Conservation (phyloP, 2,113 vertebrate species). For the Geococcyx californianus region DNA sequence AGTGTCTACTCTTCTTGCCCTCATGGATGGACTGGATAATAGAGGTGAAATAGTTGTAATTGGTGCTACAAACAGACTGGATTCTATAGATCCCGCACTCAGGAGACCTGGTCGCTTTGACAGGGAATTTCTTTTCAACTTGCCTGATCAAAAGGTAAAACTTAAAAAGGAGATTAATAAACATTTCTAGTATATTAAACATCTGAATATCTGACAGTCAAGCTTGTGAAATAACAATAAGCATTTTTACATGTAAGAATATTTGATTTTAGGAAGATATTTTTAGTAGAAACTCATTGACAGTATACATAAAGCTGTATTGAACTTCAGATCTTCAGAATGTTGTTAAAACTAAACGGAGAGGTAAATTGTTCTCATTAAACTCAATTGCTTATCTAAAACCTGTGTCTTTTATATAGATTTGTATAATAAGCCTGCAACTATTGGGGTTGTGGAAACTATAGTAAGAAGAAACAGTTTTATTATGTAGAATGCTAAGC, state of each 20-base stretch:
- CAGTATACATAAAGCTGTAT: neutral
- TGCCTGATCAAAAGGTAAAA: constrained; percentile 95
- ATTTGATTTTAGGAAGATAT: neutral
- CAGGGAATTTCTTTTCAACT: constrained; percentile 98
- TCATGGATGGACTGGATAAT: constrained; percentile 99
- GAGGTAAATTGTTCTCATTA: neutral
- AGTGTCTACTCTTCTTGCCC: constrained; percentile 95
- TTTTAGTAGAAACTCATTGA: neutral
- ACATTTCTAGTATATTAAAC: neutral
- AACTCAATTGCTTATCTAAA: neutral
- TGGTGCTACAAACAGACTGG: constrained; percentile 99
- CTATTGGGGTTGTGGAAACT: neutral
- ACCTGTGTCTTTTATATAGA: neutral
- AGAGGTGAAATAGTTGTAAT: constrained; percentile 99
- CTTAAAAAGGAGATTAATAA: neutral
- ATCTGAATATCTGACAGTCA: neutral
- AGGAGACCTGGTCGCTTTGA: constrained; percentile 99
- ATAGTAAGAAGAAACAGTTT: neutral
- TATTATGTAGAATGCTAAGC: neutral
- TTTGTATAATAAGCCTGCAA: neutral
- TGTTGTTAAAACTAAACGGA: neutral
- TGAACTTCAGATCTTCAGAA: neutral
- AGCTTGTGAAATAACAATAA: neutral
- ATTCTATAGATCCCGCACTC: constrained; percentile 99
- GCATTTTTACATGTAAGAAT: neutral